Evolutionary conservation across 2,888 invertebrate species (phyloP).

Genomic region (Eupithecia abbreviata): DNA sequence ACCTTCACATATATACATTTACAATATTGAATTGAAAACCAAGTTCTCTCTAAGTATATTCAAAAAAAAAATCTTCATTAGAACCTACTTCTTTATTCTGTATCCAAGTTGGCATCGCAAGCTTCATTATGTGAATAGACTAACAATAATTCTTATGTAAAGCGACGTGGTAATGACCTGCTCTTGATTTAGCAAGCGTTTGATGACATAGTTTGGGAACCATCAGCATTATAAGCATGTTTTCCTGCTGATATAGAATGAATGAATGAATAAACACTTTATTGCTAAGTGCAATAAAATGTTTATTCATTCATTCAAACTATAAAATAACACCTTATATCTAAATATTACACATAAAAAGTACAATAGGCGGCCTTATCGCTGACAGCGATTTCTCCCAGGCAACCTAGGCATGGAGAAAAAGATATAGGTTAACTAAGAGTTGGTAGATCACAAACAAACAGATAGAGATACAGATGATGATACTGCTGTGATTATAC

Average conservation of each 20-base stretch:
- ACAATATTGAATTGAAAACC: background rate
- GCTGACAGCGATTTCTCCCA: too few species aligned
- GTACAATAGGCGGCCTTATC: too few species aligned
- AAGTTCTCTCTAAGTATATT: background rate
- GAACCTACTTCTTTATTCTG: constrained; percentile 12
- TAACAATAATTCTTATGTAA: constrained; percentile 35
- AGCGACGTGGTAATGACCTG: constrained; percentile 18
- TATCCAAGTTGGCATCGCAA: constrained; percentile 28
- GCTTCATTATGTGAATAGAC: constrained; percentile 29
- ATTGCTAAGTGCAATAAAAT: too few species aligned
- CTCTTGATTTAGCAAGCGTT: constrained; percentile 14
- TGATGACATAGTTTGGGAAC: background rate
- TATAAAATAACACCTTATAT: too few species aligned
- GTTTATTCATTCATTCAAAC: too few species aligned
- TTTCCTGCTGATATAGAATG: background rate
- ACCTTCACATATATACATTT: background rate
- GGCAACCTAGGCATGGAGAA: too few species aligned
- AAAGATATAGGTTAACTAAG: too few species aligned
- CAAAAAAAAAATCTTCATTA: background rate
- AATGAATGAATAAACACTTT: too few species aligned
- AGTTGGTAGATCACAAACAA: too few species aligned
- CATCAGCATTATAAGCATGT: background rate
- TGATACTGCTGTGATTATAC: background rate
- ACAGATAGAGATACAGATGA: too few species aligned
- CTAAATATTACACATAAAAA: too few species aligned